Percentiles rank a stretch among this genome's conserved stretches.
Conservation (phyloP, 2,888 invertebrate genomes). For the Oscheius sp. region DNA sequence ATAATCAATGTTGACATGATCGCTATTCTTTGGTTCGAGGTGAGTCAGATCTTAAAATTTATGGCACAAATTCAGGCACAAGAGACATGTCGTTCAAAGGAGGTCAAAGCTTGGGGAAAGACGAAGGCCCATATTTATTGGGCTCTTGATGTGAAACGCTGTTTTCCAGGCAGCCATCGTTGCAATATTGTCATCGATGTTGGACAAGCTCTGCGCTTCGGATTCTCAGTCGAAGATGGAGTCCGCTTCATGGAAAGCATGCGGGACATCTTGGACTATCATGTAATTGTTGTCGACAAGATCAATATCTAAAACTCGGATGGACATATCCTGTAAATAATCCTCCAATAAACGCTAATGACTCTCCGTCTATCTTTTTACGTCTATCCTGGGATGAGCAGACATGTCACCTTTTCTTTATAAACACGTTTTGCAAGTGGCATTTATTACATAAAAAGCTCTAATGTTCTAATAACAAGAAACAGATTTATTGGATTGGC, state of each 20-base stretch:
- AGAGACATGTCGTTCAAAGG: slow-evolving; percentile 38
- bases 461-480: slow-evolving; percentile 15
- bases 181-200: slow-evolving; percentile 52
- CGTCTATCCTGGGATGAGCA: too few species aligned
- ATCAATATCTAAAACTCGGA: slow-evolving; percentile 54
- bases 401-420: neutral
- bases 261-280: slow-evolving; percentile 53
- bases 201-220: slow-evolving; percentile 45
- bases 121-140: slow-evolving; percentile 41
- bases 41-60: slow-evolving; percentile 2
- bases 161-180: slow-evolving; percentile 8
- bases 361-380: too few species aligned
- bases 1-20: slow-evolving; percentile 38
- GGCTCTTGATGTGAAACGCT: slow-evolving; percentile 57
- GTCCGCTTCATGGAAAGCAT: slow-evolving; percentile 58
- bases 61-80: slow-evolving; percentile 44
- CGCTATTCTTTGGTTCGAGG: slow-evolving; percentile 50
- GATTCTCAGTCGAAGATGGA: slow-evolving; percentile 53
- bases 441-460: neutral
- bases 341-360: too few species aligned
- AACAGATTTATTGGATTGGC: slow-evolving; percentile 27
- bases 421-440: neutral
- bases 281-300: slow-evolving; percentile 57
- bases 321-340: too few species aligned
- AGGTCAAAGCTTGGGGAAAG: slow-evolving; percentile 54